Evolutionary conservation across 2,888 invertebrate species (phyloP), one percentile per base, ranked within the genome.

Genomic region (Eueremaeus valkanovi): DNA sequence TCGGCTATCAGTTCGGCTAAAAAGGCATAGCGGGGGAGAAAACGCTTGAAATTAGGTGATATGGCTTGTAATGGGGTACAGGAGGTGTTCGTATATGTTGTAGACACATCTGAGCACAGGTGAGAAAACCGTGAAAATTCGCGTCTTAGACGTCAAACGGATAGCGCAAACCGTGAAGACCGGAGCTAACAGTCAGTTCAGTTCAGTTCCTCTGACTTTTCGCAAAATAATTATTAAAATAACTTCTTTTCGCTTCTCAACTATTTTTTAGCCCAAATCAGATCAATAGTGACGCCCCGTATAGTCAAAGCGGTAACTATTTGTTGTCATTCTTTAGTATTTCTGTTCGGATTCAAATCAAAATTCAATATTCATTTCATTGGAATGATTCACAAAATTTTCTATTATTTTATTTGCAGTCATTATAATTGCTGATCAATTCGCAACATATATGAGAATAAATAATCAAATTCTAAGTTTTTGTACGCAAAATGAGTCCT

Each of bases 21-120:
- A 68, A 68, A 68, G 68, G 33, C 68, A 68, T 68, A 68, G 68
- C 68, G 40, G 68, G 68, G 68, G 68, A 68, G 36, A 68, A 68
- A 36, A 13, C 24, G 40, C 31, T 33, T 0, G 42, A 68, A 68
- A 68, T 68, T 68, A 68, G 40, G 40, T 68, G 68, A 40, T 24
- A 68, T n/a, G 5, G 33, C 61, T 24, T 31, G 40, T 24, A 24
- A 55, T 9, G 68, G 40, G 9, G 11, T 63, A 18, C 61, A 3
- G 61, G 61, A 63, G 61, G 61, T 63, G 61, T 63, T 63, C 9
- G 55, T 16, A 45, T 45, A 13, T 45, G 42, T n/a, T n/a, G 21
- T 18, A 8, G n/a, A 18, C n/a, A 49, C n/a, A n/a, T 27, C 36
- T 21, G 31, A 66, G 68, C 68, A 13, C 68, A 68, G 68, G 68